Conservation (phyloP, 2,113 vertebrate species). For the Pterophyllum scalare region DNA sequence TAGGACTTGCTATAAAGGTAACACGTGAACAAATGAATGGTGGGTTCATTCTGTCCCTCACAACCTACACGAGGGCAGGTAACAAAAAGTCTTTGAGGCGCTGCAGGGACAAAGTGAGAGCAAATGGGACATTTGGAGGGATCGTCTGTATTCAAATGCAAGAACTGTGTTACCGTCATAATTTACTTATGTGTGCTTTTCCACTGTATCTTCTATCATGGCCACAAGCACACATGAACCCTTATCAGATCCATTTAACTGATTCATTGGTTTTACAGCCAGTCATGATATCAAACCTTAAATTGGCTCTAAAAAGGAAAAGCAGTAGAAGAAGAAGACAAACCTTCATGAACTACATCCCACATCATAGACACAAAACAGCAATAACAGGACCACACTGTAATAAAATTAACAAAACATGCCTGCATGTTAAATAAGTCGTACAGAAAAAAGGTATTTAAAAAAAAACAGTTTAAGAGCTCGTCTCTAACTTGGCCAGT, state of each 20-base stretch:
- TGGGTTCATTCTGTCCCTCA: conserved; percentile 17
- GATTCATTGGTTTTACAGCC: conserved; percentile 10
- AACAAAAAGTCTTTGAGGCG: neutral
- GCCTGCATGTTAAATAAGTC: conserved; percentile 80
- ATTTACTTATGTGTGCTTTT: conserved; percentile 2
- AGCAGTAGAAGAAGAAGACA: neutral
- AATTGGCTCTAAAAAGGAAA: conserved; percentile 25
- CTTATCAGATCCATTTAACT: conserved; percentile 34
- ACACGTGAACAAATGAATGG: conserved; percentile 17
- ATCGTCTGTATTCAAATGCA: conserved; percentile 29
- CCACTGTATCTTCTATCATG: neutral
- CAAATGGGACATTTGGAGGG: neutral
- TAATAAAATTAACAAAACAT: conserved; percentile 67
- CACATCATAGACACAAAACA: conserved; percentile 11
- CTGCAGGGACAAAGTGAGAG: neutral
- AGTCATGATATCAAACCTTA: neutral
- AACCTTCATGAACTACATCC: conserved; percentile 1
- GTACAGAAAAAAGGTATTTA: conserved; percentile 19
- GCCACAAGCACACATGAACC: conserved; percentile 27
- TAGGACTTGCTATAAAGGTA: conserved; percentile 39
- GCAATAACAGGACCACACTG: conserved; percentile 6
- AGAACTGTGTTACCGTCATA: neutral
- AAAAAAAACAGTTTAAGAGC: conserved; percentile 28
- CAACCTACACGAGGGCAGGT: neutral
- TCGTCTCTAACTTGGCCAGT: conserved; percentile 25